Conservation (phyloP, 2,888 invertebrate genomes). For the Megamerina dolium region DNA sequence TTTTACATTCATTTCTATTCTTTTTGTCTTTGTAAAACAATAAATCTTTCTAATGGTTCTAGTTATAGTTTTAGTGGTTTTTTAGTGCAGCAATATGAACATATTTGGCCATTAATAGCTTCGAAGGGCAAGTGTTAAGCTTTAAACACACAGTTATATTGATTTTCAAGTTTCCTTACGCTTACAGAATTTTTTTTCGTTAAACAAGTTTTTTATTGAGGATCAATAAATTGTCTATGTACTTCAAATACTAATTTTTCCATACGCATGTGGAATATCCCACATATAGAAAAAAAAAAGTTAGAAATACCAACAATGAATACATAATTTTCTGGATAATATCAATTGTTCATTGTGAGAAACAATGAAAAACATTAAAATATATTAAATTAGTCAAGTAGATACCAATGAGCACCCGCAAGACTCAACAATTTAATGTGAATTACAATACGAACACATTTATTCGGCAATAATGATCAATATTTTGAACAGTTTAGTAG, state of each 20-base stretch:
- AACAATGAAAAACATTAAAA: slow-evolving; percentile 10
- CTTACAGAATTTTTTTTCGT: background rate
- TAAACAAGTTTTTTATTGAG: background rate
- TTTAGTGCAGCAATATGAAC: no score
- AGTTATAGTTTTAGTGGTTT: no score
- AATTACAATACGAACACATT: slow-evolving; percentile 13
- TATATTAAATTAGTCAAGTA: background rate
- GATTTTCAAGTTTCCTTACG: background rate
- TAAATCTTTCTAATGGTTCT: no score
- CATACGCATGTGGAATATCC: no score
- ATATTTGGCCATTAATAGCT: no score
- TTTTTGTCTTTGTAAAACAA: no score
- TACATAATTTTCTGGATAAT: slow-evolving; percentile 33
- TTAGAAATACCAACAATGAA: slow-evolving; percentile 29
- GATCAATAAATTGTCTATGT: no score
- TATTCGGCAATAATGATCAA: slow-evolving; percentile 22
- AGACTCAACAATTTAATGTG: slow-evolving; percentile 1
- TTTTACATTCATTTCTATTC: no score
- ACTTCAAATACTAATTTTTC: no score
- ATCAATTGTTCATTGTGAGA: slow-evolving; percentile 21
- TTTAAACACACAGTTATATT: slow-evolving; percentile 23
- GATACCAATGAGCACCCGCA: slow-evolving; percentile 1
- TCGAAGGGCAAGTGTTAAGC: no score
- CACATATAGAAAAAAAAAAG: no score
- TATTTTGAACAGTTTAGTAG: no score